Base-by-base conservation (phyloP, 1,140 invertebrate genomes). In the Hycleus cichorii region DNA sequence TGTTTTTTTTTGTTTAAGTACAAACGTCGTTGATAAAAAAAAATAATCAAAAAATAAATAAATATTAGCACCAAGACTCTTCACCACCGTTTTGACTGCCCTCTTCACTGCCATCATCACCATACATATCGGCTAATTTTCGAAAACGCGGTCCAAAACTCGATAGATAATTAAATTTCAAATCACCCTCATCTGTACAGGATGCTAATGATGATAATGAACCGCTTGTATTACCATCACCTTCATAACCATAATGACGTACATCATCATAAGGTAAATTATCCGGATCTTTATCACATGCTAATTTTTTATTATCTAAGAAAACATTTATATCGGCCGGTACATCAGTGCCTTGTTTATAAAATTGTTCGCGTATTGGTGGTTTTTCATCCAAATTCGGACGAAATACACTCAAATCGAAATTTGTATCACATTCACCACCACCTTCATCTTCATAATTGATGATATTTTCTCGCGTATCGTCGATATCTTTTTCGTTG, bases 81-180 rank as follows among this genome's bases (percentile, higher is more conserved):
- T 86, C 85, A 51, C 83, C 83, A 9, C 83, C 84, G 47, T 82
- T 81, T 62, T 84, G 82, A 58, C 83, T 83, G 45, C 86, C 84
- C 52, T 83, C 78, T 67, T 93, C 90, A 66, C 87, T 89, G 10
- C 91, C 88, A 60, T 90, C 88, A 69, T 93, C 90, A 10, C 91
- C 93, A 74, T 98, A 98, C 93, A 98, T 97, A 69, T 97, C 92
- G 6, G 95, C 95, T 51, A 98, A 78, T 71, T 97, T 97, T 63
- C 93, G 85, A 82, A 98, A 98, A 55, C 94, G 82, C 39, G 95
- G 95, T 38, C 95, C 95, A 77, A 97, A 98, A 69, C 92, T 92
- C 27, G 94, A 95, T 63, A 98, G 78, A 77, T 97, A 96, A 75
- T 97, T 94, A 77, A 97, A 98, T 72, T 98, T 95, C 62, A 97